Evolutionary conservation across 2,888 invertebrate species (phyloP).

Genomic region (Amaurobius ferox): DNA sequence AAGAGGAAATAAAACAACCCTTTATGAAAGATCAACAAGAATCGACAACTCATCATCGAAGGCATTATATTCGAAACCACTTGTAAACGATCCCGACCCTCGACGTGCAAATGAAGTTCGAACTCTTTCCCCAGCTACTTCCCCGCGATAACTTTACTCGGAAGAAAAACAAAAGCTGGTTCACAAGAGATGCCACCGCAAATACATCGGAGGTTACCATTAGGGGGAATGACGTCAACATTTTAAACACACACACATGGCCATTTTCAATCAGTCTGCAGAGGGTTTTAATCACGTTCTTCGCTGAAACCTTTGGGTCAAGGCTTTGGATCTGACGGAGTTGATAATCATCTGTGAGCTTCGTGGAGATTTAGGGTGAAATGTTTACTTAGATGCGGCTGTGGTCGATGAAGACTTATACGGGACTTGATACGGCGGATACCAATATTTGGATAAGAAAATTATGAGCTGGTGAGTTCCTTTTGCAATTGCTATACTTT

Average conservation of each 20-base stretch:
- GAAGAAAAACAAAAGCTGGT: neutral
- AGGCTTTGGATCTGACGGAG: constrained; percentile 24
- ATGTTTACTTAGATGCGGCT: neutral
- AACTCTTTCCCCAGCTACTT: neutral
- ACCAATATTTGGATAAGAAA: too few species aligned
- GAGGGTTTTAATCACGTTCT: constrained; percentile 50
- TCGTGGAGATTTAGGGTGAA: neutral
- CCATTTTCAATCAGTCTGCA: constrained; percentile 46
- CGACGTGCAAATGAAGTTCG: neutral
- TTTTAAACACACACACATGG: constrained; percentile 22
- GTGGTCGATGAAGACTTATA: neutral
- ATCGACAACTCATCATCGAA: neutral
- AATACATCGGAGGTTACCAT: constrained; percentile 3
- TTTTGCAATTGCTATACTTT: too few species aligned
- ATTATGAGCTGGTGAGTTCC: constrained; percentile 2
- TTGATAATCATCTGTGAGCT: constrained; percentile 26
- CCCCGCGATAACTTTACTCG: neutral
- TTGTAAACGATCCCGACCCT: neutral
- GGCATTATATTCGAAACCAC: neutral
- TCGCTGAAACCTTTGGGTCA: constrained; percentile 42
- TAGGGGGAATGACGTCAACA: constrained; percentile 34
- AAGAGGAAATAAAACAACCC: too few species aligned
- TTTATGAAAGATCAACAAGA: too few species aligned
- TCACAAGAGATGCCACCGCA: neutral
- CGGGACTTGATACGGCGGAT: neutral